Percentiles rank a stretch among this genome's conserved stretches.
Conservation (phyloP, 2,797 vertebrate species). For the Echeneis naucrates region DNA sequence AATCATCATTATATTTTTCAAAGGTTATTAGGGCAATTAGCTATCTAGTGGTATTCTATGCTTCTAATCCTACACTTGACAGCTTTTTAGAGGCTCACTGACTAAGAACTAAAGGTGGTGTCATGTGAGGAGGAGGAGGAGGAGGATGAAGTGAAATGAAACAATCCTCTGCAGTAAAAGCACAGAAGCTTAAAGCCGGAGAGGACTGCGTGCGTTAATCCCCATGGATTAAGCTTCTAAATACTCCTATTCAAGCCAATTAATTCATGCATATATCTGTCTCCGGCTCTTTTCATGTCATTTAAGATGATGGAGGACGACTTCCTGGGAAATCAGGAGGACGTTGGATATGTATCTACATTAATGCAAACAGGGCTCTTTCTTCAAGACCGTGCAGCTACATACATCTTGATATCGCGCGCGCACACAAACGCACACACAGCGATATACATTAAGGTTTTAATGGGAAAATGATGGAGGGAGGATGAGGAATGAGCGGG, state of each 20-base stretch:
- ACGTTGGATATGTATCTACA: slow-evolving; percentile 72
- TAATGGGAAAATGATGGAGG: slow-evolving; percentile 64
- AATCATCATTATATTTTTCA: slow-evolving; percentile 45
- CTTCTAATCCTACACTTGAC: slow-evolving; percentile 76
- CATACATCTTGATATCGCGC: slow-evolving; percentile 64
- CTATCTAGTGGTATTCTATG: slow-evolving; percentile 66
- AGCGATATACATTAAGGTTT: slow-evolving; percentile 75
- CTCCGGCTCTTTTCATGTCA: slow-evolving; percentile 80
- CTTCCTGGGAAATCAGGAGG: slow-evolving; percentile 81
- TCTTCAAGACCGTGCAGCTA: slow-evolving; percentile 60
- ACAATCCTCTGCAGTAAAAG: slow-evolving; percentile 79
- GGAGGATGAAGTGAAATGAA: slow-evolving; percentile 74
- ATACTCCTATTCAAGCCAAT: slow-evolving; percentile 86
- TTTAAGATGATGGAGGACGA: slow-evolving; percentile 79
- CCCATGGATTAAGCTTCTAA: slow-evolving; percentile 85
- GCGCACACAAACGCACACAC: slow-evolving; percentile 46
- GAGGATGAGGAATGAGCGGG: slow-evolving; percentile 60
- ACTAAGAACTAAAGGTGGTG: slow-evolving; percentile 74
- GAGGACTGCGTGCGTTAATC: slow-evolving; percentile 80
- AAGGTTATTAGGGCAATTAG: slow-evolving; percentile 68
- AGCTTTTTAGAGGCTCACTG: slow-evolving; percentile 77
- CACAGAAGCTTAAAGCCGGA: slow-evolving; percentile 79
- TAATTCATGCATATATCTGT: slow-evolving; percentile 86
- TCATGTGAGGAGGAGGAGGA: slow-evolving; percentile 67
- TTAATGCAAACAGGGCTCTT: slow-evolving; percentile 80